phyloP scores from a whole-genome alignment of 2,888 invertebrate species.

The Agrochola macilenta region DNA sequence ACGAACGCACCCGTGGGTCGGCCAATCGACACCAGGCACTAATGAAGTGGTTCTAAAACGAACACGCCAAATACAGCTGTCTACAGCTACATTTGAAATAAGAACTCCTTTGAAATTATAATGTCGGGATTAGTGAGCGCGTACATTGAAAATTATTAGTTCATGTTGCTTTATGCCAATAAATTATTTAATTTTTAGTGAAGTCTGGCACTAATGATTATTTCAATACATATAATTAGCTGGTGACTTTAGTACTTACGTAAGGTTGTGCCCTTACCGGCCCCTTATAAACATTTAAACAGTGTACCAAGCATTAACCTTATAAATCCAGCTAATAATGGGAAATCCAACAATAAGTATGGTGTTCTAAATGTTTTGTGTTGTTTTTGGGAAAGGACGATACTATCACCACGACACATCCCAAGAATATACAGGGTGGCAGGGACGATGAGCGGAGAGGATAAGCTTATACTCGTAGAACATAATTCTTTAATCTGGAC shows the following conservation, averaged over 20 bases:
- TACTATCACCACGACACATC: not conserved
- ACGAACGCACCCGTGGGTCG: conserved; percentile 67
- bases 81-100: conserved; percentile 48
- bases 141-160: conserved; percentile 10
- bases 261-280: not conserved
- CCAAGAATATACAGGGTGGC: too few relatives aligned
- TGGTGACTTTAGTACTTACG: not conserved
- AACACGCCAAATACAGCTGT: conserved; percentile 73
- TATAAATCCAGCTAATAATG: not conserved
- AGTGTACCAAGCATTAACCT: not conserved
- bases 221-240: not conserved
- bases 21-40: conserved; percentile 82
- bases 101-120: conserved; percentile 74
- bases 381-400: not conserved
- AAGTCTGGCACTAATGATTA: not conserved
- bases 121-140: conserved; percentile 44
- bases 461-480: too few relatives aligned
- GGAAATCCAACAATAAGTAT: not conserved
- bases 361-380: too few relatives aligned
- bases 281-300: too few relatives aligned
- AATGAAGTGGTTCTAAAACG: conserved; percentile 80
- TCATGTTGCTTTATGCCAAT: not conserved
- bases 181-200: not conserved
- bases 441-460: too few relatives aligned
- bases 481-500: not conserved